A percentile compares a stretch with the other conserved stretches of the same genome.
Conservation (phyloP, 2,797 vertebrate genomes). For the Stomatorhinus walkeri region DNA sequence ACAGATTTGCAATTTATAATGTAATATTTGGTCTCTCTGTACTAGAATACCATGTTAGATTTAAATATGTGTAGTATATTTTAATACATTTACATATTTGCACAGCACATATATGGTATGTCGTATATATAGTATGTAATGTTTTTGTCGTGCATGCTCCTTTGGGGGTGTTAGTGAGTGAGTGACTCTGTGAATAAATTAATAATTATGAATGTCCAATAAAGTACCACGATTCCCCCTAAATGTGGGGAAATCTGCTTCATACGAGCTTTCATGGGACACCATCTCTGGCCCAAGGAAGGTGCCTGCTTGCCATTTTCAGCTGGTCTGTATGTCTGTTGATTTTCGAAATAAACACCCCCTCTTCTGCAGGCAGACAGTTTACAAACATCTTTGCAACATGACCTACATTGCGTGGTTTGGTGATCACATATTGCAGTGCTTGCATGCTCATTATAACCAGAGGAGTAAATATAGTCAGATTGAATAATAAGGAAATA, state of each 20-base stretch:
- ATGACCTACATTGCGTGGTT: background rate
- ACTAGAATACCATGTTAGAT: background rate
- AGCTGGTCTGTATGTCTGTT: background rate
- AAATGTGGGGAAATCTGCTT: background rate
- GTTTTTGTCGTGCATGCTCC: background rate
- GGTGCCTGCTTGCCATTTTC: background rate
- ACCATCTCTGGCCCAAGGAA: background rate
- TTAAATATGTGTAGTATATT: background rate
- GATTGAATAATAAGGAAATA: background rate
- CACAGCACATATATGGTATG: background rate
- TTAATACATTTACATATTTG: background rate
- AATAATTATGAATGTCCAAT: background rate
- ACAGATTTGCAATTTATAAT: background rate
- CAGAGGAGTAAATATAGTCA: background rate
- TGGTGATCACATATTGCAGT: background rate
- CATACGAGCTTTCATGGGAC: background rate
- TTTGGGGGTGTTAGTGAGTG: background rate
- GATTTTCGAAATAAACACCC: background rate
- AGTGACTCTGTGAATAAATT: background rate
- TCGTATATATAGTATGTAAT: background rate
- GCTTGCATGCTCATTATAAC: background rate
- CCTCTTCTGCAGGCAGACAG: background rate
- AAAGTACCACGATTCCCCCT: background rate
- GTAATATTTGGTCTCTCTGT: background rate
- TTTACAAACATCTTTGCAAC: conserved; percentile 9